These are phyloP conservation scores for Drosophila mulleri DNA, from an alignment of 2,888 invertebrate species.

Conservation along the genomic window DNA sequence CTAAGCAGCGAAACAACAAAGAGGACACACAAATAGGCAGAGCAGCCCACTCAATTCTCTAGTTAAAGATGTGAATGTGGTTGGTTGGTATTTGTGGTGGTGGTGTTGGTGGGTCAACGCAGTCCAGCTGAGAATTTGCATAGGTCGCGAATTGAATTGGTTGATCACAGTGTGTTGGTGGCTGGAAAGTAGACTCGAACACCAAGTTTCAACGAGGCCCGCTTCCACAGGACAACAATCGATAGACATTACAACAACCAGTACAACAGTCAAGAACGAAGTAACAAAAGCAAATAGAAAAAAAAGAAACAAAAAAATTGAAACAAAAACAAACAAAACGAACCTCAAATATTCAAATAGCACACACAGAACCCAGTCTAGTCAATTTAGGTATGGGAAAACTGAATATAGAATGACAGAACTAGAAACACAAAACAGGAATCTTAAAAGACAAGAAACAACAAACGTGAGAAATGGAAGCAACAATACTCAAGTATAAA, in stretches of 20 bases:
- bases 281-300: slow-evolving; percentile 6
- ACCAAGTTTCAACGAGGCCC: slow-evolving; percentile 15
- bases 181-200: slow-evolving; percentile 40
- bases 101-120: slow-evolving; percentile 17
- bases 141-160: slow-evolving; percentile 51
- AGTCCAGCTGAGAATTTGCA: slow-evolving; percentile 59
- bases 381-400: slow-evolving; percentile 81
- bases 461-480: slow-evolving; percentile 49
- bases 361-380: slow-evolving; percentile 78
- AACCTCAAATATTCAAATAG: slow-evolving; percentile 70
- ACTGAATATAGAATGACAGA: slow-evolving; percentile 44
- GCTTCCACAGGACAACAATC: slow-evolving; percentile 35
- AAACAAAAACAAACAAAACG: slow-evolving; percentile 32
- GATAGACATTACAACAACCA: slow-evolving; percentile 10
- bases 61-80: slow-evolving; percentile 31
- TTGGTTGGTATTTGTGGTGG: slow-evolving; percentile 11
- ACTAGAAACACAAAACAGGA: slow-evolving; percentile 54
- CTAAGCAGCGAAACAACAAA: slow-evolving; percentile 27
- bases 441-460: slow-evolving; percentile 20
- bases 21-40: slow-evolving; percentile 3
- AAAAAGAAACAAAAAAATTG: not conserved
- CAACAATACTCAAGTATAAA: slow-evolving; percentile 84
- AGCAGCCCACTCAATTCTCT: slow-evolving; percentile 35
- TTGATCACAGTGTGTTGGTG: slow-evolving; percentile 78
- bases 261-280: slow-evolving; percentile 23